Evolutionary conservation across 2,113 vertebrate genomes (phyloP).

Genomic region (Chloropsis hardwickii): DNA sequence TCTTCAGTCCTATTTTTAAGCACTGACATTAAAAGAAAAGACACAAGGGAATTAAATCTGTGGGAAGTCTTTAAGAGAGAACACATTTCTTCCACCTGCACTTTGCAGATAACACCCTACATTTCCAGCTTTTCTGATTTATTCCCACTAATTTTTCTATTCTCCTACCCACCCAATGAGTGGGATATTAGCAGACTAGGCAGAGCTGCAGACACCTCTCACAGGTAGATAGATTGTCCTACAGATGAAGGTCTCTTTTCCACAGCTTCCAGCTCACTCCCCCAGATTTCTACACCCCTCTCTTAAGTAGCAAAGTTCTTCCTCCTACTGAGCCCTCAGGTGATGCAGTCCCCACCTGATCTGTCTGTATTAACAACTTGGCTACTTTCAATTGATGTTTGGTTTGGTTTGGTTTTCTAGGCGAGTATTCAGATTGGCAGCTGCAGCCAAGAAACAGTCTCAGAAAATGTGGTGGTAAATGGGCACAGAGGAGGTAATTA

Average conservation of each 20-base stretch:
- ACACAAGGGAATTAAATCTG: conserved; percentile 14
- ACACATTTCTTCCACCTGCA: neutral
- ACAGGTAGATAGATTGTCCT: neutral
- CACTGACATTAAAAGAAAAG: conserved; percentile 3
- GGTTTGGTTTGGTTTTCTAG: neutral
- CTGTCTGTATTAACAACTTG: neutral
- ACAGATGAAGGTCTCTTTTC: neutral
- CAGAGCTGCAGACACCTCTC: neutral
- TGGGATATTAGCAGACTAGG: neutral
- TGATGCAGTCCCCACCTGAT: neutral
- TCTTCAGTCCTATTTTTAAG: conserved; percentile 11
- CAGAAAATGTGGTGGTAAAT: neutral
- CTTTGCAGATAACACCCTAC: conserved; percentile 19
- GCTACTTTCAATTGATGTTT: neutral
- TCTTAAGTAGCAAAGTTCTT: neutral
- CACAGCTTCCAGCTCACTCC: neutral
- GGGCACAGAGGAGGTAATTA: neutral
- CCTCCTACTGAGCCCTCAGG: neutral
- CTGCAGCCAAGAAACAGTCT: neutral
- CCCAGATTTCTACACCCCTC: neutral
- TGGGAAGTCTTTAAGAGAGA: neutral
- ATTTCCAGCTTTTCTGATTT: conserved; percentile 18
- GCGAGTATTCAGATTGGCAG: neutral
- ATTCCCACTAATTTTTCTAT: conserved; percentile 16
- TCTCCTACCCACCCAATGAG: neutral